Conservation (phyloP, 2,797 vertebrate genomes). For the Rhinophrynus dorsalis region DNA sequence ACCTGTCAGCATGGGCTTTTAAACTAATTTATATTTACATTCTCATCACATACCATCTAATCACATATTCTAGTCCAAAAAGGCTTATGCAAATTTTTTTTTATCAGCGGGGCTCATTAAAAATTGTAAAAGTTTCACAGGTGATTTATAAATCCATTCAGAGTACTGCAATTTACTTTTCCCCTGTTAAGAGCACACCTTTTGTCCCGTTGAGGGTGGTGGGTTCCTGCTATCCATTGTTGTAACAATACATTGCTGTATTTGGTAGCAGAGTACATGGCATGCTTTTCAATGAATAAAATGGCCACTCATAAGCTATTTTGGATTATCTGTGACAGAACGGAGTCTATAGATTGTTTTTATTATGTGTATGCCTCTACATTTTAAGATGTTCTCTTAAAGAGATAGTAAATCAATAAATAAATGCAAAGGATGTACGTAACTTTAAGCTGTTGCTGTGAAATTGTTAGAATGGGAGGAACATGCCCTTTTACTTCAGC, state of each 20-base stretch:
- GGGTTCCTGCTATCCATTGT: constrained; percentile 21
- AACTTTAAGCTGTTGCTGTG: background rate
- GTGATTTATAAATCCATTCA: constrained; percentile 36
- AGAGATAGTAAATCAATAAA: constrained; percentile 26
- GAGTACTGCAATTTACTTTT: constrained; percentile 19
- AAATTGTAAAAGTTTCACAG: constrained; percentile 16
- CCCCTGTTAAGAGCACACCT: constrained; percentile 12
- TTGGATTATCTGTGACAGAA: constrained; percentile 10
- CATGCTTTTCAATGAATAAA: constrained; percentile 30
- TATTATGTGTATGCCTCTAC: background rate
- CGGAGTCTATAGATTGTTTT: constrained; percentile 4
- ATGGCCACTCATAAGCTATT: constrained; percentile 11
- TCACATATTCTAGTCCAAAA: constrained; percentile 23
- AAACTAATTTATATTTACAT: constrained; percentile 14
- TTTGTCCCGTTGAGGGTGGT: constrained; percentile 16
- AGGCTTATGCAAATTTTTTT: constrained; percentile 28
- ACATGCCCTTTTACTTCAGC: no score
- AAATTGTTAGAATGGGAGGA: no score
- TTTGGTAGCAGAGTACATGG: background rate
- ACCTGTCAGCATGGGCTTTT: constrained; percentile 29
- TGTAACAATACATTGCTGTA: background rate
- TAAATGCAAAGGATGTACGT: constrained; percentile 8
- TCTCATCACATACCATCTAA: constrained; percentile 33
- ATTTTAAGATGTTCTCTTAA: background rate
- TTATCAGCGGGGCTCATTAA: constrained; percentile 40